Evolutionary conservation across 1,140 invertebrate genomes (phyloP), one percentile per base, ranked within the genome.

Genomic region (Drosophila yakuba): DNA sequence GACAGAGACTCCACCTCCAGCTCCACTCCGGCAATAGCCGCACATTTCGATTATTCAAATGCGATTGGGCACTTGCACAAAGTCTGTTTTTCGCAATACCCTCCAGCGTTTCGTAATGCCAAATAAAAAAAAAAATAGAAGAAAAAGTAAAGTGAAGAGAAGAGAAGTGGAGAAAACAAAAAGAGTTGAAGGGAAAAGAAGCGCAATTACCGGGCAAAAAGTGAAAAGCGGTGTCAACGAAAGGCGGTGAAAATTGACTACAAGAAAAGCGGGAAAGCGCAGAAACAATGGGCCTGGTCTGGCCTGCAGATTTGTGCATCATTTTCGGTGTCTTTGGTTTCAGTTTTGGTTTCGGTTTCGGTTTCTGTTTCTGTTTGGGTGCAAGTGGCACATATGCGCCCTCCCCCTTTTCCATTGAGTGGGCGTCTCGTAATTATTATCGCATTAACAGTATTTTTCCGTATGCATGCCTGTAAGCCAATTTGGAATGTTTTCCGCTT

Each of bases 361-460:
- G 25, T 67, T 32, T 32, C 45, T 14, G 14, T 48, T n/a, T 28
- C 47, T 25, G 14, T 28, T 4, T 20, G 20, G 20, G 47, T 25
- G 45, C 45, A 47, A 23, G 45, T 32, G 23, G 14, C 12, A 28
- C 44, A 20, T 12, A 4, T 25, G n/a, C 51, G 20, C 35, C 35
- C 20, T 23, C 23, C 12, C 12, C 25, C 1, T 14, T 39, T 39
- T 39, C 14, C 38, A 14, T 8, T 14, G 39, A 50, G 28, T 28
- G 43, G 41, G 15, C 43, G 68, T 17, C 38, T 41, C 58, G 39
- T 74, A 74, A 74, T 74, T 74, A 74, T 74, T 74, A 74, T 74
- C 71, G 71, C 71, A 74, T 74, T 74, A 74, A 74, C 72, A 45
- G 72, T 63, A 20, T 50, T 73, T 74, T 50, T 38, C 39, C 38